phyloP scores from a whole-genome alignment of 2,888 invertebrate species.

The Patella depressa region DNA sequence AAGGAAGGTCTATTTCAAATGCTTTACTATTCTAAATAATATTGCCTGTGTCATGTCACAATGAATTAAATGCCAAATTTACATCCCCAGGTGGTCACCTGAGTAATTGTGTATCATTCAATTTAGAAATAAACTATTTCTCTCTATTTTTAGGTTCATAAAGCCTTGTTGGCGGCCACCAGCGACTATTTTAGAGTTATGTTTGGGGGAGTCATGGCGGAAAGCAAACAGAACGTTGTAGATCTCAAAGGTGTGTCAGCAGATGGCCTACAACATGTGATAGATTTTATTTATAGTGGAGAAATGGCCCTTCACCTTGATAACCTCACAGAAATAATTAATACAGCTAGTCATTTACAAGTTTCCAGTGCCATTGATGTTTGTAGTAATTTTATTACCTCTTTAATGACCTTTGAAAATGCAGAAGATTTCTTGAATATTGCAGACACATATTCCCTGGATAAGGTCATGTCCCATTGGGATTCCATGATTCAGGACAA shows the following conservation, averaged over 20 bases:
- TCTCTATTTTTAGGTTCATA: constrained; percentile 62
- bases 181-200: constrained; percentile 70
- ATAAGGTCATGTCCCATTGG: constrained; percentile 61
- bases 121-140: too few species aligned
- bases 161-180: constrained; percentile 67
- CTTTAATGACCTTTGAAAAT: constrained; percentile 67
- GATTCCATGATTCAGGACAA: constrained; percentile 64
- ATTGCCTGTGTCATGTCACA: too few species aligned
- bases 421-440: constrained; percentile 67
- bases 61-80: too few species aligned
- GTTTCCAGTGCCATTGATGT: constrained; percentile 68
- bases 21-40: too few species aligned
- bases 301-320: constrained; percentile 63
- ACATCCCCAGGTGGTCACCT: too few species aligned
- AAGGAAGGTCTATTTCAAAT: too few species aligned
- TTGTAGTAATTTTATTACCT: constrained; percentile 68
- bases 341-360: constrained; percentile 66
- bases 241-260: constrained; percentile 65
- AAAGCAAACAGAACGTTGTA: constrained; percentile 67
- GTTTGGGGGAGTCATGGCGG: constrained; percentile 69
- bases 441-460: constrained; percentile 67
- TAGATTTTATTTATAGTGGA: constrained; percentile 69
- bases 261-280: constrained; percentile 52
- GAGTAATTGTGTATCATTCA: too few species aligned
- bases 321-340: constrained; percentile 66